phyloP scores from a whole-genome alignment of 2,888 invertebrate species.

The Conus canariensis region DNA sequence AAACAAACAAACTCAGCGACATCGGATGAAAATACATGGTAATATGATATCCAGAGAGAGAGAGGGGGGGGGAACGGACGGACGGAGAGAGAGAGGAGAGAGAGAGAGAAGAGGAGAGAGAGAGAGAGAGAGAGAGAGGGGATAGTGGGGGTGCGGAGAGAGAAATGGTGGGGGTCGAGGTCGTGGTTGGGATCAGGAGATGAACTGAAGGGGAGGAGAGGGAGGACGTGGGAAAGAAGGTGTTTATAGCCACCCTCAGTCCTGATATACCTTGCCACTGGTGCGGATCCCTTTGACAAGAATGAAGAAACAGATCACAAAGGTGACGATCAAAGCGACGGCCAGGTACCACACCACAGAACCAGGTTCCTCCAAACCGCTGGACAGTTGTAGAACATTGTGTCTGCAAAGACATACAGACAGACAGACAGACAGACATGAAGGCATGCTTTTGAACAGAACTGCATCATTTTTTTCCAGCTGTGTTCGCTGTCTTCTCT shows the following conservation, averaged over 20 bases:
- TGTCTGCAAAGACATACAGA: not conserved
- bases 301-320: conserved; percentile 18
- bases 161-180: not conserved
- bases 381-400: not conserved
- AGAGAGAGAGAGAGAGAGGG: not conserved
- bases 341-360: conserved; percentile 15
- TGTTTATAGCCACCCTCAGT: no score
- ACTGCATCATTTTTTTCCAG: no score
- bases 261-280: not conserved
- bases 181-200: no score
- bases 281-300: not conserved
- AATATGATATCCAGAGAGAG: not conserved
- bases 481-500: no score
- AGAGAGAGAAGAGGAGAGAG: no score
- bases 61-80: no score
- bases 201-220: no score
- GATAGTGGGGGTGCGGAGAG: not conserved
- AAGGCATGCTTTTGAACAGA: no score
- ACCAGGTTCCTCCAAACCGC: not conserved
- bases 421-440: not conserved
- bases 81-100: no score
- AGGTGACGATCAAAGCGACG: not conserved
- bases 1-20: no score
- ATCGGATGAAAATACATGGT: no score
- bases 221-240: no score